Base-by-base conservation (phyloP, 2,113 vertebrate genomes). In the Passer montanus region DNA sequence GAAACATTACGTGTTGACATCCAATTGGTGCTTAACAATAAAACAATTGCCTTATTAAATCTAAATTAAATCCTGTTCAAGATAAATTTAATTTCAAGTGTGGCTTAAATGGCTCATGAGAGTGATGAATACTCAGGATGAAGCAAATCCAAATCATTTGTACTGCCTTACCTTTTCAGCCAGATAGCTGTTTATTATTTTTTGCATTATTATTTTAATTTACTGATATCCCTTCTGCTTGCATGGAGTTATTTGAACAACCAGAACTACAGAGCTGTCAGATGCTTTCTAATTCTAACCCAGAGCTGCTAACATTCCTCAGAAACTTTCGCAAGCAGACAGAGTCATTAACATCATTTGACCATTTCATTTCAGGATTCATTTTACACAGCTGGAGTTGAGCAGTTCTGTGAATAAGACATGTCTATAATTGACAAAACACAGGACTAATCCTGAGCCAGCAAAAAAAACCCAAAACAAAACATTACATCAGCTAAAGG, bases 11-110 rank as follows among this genome's bases (percentile, higher is more conserved):
- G 17, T 94, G 94, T 95, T 90, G 92, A 87, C 94, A 85, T 93
- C 64, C 90, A 97, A 85, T 70, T 90, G 85, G 88, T 96, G 78
- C 63, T 85, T 89, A 91, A 62, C 77, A 87, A 92, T 82, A 93
- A 97, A 96, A 94, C 96, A 97, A 96, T 94, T 95, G 94, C 93
- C 59, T 70, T 86, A 96, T 91, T 97, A 92, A 89, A 96, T 93
- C 94, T 94, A 93, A 97, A 97, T 94, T 84, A 97, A 96, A 52
- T 86, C 47, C 60, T 87, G 84, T 75, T 95, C 91, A 90, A 97
- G 93, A 93, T 87, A 87, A 96, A 95, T 90, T 94, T 94, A 89
- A 87, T 97, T 93, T 95, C 53, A 92, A 95, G 64, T 28, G 56
- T 94, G 81, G 74, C 59, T 80, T 85, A 92, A 97, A 97, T 60